Evolutionary conservation across 2,888 invertebrate species (phyloP), one percentile per base, ranked within the genome.

Genomic region (Cerastis rubricosa): DNA sequence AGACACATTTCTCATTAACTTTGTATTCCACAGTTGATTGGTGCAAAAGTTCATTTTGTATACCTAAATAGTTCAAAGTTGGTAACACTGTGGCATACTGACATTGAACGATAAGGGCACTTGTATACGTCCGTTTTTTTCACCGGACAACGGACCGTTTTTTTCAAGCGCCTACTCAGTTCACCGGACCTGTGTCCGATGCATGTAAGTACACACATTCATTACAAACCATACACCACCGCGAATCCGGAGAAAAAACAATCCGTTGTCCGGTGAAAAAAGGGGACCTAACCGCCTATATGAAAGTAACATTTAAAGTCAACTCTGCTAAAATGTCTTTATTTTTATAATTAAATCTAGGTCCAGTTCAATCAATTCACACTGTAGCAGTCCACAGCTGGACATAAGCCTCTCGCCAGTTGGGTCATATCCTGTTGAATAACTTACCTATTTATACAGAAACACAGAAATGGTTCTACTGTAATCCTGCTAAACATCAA

Each of bases 81-180:
- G 7, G 7, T 59, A 59, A 25, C 54, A 54, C 54, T 12, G 14
- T 45, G 22, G n/a, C 43, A 71, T 71, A 71, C n/a, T 73, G 17
- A 72, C n/a, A 4, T 64, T 35, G 6, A 29, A 17, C 57, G 25
- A 12, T 54, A 54, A 8, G 35, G 35, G 1, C 35, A 3, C 35
- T 35, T 2, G 35, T 35, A 35, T 35, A 35, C 35, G 35, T 35
- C 35, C 35, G 35, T 35, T 35, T 35, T 35, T 35, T 35, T 35
- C 35, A 35, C 35, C 35, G 35, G 35, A 35, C 35, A 35, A 35
- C 35, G 3, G 35, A 35, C 35, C 35, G 35, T 35, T 35, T 35
- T 35, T 35, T 35, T 35, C 35, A 35, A 35, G 35, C 35, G 35
- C 35, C 35, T 35, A 35, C 35, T 35, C 3, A 2, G 35, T 35